Evolutionary conservation across 1,140 invertebrate genomes (phyloP), one percentile per base, ranked within the genome.

Genomic region (Probaryconus sp.): DNA sequence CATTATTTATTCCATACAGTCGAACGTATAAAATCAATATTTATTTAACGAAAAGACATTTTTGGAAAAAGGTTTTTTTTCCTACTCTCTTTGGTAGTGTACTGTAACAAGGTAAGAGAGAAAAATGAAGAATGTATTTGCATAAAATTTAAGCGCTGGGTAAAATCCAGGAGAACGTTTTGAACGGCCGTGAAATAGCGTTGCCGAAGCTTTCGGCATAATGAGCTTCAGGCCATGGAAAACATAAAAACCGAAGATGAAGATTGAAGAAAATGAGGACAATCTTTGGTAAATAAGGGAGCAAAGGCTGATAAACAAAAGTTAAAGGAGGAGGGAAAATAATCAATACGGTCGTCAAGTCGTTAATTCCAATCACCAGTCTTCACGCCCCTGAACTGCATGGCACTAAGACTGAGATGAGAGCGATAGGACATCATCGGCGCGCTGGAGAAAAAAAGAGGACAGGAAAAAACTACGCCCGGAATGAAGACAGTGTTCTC

Each of bases 301-400:
- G 51, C 18, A 64, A 58, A 55, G 20, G 33, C 47, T 72, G 60
- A 72, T 64, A 64, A 72, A 71, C 51, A 71, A 71, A 56, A 58
- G 55, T 63, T 71, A 56, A 63, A 63, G 63, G 50, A 64, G 45
- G 58, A 70, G 40, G 14, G 50, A 64, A 71, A 82, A 82, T 84
- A 83, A 84, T 84, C 81, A 82, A 84, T 83, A 83, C 80, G 76
- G 81, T 84, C 81, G 78, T 77, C 81, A 77, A 83, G 81, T 83
- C 79, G 80, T 84, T 84, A 83, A 84, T 83, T 83, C 80, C 80
- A 83, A 84, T 84, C 79, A 82, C 77, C 78, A 78, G 72, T 77
- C 79, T 80, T 84, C 80, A 80, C 74, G 79, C 79, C 72, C 73
- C 71, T 73, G 69, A 65, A 65, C 69, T 65, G 58, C 53, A 72